Base-by-base conservation (phyloP, 53 echinoderm and acorn worm genomes). In the Temnopleurus reevesii region DNA sequence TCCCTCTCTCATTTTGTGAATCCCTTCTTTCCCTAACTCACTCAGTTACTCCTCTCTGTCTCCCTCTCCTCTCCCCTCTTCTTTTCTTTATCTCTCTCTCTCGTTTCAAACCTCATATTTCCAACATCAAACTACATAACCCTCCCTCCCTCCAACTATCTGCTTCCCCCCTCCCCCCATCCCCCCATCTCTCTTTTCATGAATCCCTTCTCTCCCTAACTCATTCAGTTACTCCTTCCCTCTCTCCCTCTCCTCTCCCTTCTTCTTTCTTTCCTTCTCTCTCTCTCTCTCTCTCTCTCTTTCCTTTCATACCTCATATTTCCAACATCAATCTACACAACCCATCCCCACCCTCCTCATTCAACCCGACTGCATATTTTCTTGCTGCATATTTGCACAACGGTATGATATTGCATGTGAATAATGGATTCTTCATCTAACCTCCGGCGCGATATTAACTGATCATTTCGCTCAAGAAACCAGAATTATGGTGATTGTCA, bases 351-450 rank as follows among this genome's bases (percentile, higher is more conserved):
- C 36, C 18, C 38, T 6, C 66, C 21, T 0, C 41, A n/a, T 66
- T 66, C 71, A 18, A 8, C 71, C 41, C 8, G 36, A 66, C 19
- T 21, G 38, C 38, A 1, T 66, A 38, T 36, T 36, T n/a, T 66
- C 71, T 66, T 66, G 71, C 35, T 38, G 71, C 38, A 66, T 66
- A 66, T 66, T 66, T 36, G 71, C 71, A 66, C 71, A 18, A 15
- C 71, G 41, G 71, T 38, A 66, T 66, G 36, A 66, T 66, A 66
- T 66, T 66, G 71, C 36, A 66, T 36, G 71, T 66, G 71, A 66
- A 66, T 66, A 66, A 66, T 66, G 71, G 71, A 66, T 66, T 66
- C 41, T 36, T 66, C 71, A 66, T 66, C 71, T 38, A 66, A 18
- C 21, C 71, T n/a, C 41, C 71, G 21, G 71, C 41, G 36, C 41